These are phyloP conservation scores for Rhagophthalmus giganteus DNA, from an alignment of 2,888 invertebrate species.

Conservation along the genomic window DNA sequence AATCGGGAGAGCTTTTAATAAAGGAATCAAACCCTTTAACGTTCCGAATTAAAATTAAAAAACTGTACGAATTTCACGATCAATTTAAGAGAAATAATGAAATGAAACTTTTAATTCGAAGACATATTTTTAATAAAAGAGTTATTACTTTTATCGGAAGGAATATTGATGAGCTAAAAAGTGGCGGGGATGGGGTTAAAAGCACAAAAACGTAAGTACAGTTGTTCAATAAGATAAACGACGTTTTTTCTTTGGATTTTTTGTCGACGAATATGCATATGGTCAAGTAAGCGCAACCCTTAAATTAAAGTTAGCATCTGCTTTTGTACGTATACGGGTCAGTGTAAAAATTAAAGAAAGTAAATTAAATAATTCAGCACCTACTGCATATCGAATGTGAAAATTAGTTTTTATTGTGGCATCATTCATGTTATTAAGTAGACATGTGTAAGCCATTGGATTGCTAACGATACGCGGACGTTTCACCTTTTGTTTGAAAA, in stretches of 20 bases:
- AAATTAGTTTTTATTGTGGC: slow-evolving; percentile 33
- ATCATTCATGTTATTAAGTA: slow-evolving; percentile 31
- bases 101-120: slow-evolving; percentile 37
- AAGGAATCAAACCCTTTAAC: slow-evolving; percentile 5
- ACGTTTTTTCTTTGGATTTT: slow-evolving; percentile 5
- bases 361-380: slow-evolving; percentile 28
- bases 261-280: slow-evolving; percentile 11
- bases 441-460: no score
- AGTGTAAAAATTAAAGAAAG: slow-evolving; percentile 25
- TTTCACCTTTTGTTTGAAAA: slow-evolving; percentile 1
- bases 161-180: slow-evolving; percentile 28
- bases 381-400: slow-evolving; percentile 32
- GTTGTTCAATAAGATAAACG: neutral
- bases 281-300: slow-evolving; percentile 28
- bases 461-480: no score
- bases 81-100: slow-evolving; percentile 35
- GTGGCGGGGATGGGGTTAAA: slow-evolving; percentile 11
- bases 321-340: slow-evolving; percentile 17
- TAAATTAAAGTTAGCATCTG: slow-evolving; percentile 29
- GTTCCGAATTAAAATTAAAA: slow-evolving; percentile 6
- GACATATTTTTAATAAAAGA: slow-evolving; percentile 41
- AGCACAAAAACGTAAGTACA: slow-evolving; percentile 4
- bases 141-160: slow-evolving; percentile 34
- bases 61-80: slow-evolving; percentile 26
- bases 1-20: neutral